A percentile compares a stretch with the other conserved stretches of the same genome.
These are phyloP conservation scores for Tamias sibiricus DNA, from an alignment of 2,113 vertebrate genomes.

Conservation along the genomic window DNA sequence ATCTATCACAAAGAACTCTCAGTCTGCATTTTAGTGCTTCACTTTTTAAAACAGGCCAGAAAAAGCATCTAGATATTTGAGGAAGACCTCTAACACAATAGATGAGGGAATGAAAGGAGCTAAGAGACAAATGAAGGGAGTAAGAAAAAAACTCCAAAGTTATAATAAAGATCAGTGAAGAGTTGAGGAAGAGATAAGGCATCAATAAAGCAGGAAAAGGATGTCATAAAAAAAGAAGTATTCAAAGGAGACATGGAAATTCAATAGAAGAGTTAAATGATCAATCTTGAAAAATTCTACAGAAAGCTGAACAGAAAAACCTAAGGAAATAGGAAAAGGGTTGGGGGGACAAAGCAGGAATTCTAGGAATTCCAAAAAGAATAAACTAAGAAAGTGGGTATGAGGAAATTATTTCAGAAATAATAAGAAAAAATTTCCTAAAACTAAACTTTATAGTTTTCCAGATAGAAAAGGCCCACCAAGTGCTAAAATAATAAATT, in stretches of 20 bases:
- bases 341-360: too few species aligned
- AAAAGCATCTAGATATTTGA: neutral
- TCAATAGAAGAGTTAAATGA: neutral
- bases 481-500: neutral
- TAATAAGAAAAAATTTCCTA: neutral
- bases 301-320: neutral
- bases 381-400: neutral
- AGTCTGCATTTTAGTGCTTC: neutral
- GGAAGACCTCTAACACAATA: neutral
- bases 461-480: neutral
- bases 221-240: neutral
- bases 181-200: neutral
- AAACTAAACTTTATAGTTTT: neutral
- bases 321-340: neutral
- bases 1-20: neutral
- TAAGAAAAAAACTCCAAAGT: neutral
- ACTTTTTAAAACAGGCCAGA: neutral
- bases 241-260: neutral
- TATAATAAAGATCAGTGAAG: neutral
- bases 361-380: neutral
- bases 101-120: neutral
- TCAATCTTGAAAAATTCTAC: neutral
- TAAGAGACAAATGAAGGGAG: neutral
- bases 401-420: constrained; percentile 6
- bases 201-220: neutral